Conservation (phyloP, 1,140 invertebrate genomes). For the Hetaerina americana region DNA sequence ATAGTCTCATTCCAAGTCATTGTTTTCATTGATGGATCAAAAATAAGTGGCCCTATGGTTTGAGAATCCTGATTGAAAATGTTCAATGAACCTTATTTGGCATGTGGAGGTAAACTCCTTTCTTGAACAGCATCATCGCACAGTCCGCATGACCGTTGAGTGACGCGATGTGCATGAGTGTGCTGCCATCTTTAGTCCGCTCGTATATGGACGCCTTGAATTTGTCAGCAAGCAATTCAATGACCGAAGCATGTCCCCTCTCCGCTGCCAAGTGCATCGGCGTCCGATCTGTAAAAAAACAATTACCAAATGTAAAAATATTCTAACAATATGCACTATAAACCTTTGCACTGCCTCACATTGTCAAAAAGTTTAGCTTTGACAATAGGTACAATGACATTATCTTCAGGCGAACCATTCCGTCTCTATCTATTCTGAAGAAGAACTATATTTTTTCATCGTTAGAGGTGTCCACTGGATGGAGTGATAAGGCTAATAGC, state of each 20-base stretch:
- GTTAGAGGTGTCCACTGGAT: too few relatives aligned
- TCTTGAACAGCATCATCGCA: slow-evolving; percentile 95
- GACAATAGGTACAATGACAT: too few relatives aligned
- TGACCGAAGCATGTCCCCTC: slow-evolving; percentile 86
- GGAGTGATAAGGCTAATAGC: too few relatives aligned
- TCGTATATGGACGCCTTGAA: slow-evolving; percentile 92
- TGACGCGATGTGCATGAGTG: slow-evolving; percentile 95
- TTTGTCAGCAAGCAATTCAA: slow-evolving; percentile 93
- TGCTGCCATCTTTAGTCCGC: slow-evolving; percentile 92
- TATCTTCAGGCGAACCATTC: too few relatives aligned
- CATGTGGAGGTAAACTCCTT: slow-evolving; percentile 98
- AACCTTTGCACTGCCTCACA: background rate
- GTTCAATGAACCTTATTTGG: slow-evolving; percentile 96
- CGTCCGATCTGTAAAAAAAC: slow-evolving; percentile 59
- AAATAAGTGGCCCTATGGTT: too few relatives aligned
- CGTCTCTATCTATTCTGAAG: too few relatives aligned
- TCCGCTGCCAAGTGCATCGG: slow-evolving; percentile 96
- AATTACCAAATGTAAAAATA: background rate
- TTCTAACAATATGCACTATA: slow-evolving; percentile 5
- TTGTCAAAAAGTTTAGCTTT: too few relatives aligned
- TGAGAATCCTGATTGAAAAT: too few relatives aligned
- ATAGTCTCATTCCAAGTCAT: too few relatives aligned
- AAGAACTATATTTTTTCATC: too few relatives aligned
- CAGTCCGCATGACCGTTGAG: slow-evolving; percentile 94
- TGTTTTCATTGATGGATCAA: too few relatives aligned